A percentile compares a stretch with the other conserved stretches of the same genome.
These are phyloP conservation scores for Gasterosteus aculeatus DNA, from an alignment of 2,113 vertebrate species.

Conservation along the genomic window DNA sequence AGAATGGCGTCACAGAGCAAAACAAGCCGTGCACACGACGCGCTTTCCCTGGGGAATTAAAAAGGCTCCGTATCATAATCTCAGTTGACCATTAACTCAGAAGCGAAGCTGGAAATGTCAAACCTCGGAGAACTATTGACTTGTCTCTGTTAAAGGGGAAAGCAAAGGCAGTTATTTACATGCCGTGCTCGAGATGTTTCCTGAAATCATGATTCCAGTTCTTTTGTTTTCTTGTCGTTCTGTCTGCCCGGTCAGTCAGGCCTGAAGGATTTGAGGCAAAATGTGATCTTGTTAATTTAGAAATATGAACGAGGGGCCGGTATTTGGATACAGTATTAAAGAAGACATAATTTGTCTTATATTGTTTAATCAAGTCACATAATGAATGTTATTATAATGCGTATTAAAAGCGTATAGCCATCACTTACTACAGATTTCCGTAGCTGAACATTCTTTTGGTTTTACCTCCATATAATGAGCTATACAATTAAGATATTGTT, in stretches of 20 bases:
- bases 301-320: neutral
- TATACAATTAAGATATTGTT: neutral
- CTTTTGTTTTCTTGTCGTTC: neutral
- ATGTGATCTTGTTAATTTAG: neutral
- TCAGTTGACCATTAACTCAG: constrained; percentile 3
- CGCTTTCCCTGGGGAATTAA: constrained; percentile 9
- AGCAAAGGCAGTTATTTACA: constrained; percentile 6
- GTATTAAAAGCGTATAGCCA: neutral
- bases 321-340: neutral
- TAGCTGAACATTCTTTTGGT: neutral
- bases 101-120: neutral
- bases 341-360: neutral
- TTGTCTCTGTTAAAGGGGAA: constrained; percentile 1
- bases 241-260: neutral
- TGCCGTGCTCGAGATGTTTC: neutral
- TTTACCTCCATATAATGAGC: neutral
- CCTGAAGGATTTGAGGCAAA: neutral
- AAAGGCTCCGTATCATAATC: constrained; percentile 14
- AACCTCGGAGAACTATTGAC: neutral
- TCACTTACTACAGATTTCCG: neutral
- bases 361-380: neutral
- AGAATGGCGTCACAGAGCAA: constrained; percentile 16
- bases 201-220: neutral
- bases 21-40: constrained; percentile 23
- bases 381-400: neutral